Conservation (phyloP, 37 sponge, comb jelly and placozoan species). For the Diacarnus erythraeanus region DNA sequence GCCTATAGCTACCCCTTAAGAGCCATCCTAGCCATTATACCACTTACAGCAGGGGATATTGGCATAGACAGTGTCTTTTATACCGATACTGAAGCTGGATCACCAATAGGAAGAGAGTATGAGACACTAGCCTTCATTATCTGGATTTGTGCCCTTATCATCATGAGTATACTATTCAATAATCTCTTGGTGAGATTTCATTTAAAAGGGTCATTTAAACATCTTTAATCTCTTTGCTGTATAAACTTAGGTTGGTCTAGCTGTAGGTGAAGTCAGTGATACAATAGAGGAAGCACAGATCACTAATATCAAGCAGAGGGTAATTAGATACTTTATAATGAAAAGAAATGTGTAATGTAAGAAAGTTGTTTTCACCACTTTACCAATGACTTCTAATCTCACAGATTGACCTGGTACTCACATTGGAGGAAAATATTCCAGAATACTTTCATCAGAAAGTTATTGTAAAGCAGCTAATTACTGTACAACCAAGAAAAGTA, state of each 20-base stretch:
- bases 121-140: too few species aligned
- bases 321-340: too few species aligned
- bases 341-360: too few species aligned
- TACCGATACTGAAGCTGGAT: too few species aligned
- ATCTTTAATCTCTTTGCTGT: background rate
- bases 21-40: too few species aligned
- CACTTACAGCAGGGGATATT: too few species aligned
- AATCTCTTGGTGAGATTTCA: slow-evolving; percentile 90
- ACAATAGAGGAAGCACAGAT: slow-evolving; percentile 67
- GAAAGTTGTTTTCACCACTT: too few species aligned
- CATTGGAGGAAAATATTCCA: background rate
- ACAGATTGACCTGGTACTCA: slow-evolving; percentile 12
- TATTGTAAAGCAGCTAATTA: background rate
- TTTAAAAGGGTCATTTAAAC: too few species aligned
- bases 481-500: background rate
- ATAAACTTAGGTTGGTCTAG: slow-evolving; percentile 85
- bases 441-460: background rate
- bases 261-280: slow-evolving; percentile 92
- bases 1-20: slow-evolving; percentile 22
- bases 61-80: too few species aligned
- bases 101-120: too few species aligned
- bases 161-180: slow-evolving; percentile 92
- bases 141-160: slow-evolving; percentile 83
- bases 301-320: background rate
- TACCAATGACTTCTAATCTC: background rate